A percentile compares a stretch with the other conserved stretches of the same genome.
Evolutionary conservation across 2,888 invertebrate species (phyloP).

Genomic region (Conomelus anceps): DNA sequence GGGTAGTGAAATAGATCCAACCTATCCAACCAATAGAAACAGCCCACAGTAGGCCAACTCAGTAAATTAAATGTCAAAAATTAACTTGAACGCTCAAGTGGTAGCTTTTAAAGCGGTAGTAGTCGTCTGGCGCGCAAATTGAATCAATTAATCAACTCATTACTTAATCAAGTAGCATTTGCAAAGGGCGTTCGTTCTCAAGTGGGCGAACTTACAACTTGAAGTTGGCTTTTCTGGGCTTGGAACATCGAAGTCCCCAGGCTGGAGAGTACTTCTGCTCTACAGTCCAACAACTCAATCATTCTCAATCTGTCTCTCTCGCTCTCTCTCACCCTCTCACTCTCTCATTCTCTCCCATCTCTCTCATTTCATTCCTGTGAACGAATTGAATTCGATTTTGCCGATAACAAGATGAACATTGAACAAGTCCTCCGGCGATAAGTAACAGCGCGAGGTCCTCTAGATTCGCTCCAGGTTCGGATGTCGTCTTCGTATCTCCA

Average conservation of each 20-base stretch:
- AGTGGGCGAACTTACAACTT: not conserved
- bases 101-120: not conserved
- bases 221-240: not conserved
- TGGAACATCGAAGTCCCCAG: not conserved
- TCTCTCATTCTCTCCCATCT: slow-evolving; percentile 7
- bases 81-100: not conserved
- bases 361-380: not conserved
- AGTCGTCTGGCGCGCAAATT: not conserved
- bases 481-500: not conserved
- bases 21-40: not conserved
- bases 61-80: not conserved
- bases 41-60: no score
- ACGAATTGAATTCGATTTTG: not conserved
- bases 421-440: not conserved
- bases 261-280: slow-evolving; percentile 25
- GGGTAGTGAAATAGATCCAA: no score
- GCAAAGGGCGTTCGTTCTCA: not conserved
- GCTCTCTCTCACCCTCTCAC: slow-evolving; percentile 19
- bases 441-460: not conserved
- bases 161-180: not conserved
- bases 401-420: not conserved
- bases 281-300: slow-evolving; percentile 26
- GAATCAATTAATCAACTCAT: not conserved
- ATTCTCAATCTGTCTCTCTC: not conserved
- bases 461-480: not conserved